A percentile compares a stretch with the other conserved stretches of the same genome.
Evolutionary conservation across 64 coral and sea anemone genomes (phyloP).

Genomic region (Acropora tenuis): DNA sequence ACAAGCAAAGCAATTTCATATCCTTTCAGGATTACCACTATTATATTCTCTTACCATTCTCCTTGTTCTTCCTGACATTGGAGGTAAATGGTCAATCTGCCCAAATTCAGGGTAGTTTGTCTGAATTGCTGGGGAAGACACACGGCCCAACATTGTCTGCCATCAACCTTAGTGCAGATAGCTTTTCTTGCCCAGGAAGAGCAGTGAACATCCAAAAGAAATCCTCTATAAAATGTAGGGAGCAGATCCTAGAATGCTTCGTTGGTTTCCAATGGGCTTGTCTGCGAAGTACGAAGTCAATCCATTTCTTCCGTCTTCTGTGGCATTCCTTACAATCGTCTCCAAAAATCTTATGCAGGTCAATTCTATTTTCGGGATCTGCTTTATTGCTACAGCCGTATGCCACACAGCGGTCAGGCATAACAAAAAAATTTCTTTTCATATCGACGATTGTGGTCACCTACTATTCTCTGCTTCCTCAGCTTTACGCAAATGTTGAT

Average conservation of each 20-base stretch:
- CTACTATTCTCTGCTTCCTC: not conserved
- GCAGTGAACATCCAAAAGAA: not conserved
- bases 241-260: not conserved
- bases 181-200: not conserved
- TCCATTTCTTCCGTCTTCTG: not conserved
- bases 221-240: not conserved
- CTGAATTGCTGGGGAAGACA: slow-evolving; percentile 5
- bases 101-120: not conserved
- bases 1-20: not conserved
- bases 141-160: not conserved
- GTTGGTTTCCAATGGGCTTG: not conserved
- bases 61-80: too few species aligned
- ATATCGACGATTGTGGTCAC: not conserved
- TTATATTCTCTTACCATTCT: not conserved
- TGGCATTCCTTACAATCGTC: not conserved
- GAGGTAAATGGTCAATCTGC: not conserved
- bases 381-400: not conserved
- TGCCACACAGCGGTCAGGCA: not conserved
- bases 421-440: not conserved
- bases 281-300: not conserved
- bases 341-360: not conserved
- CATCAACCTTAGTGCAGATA: not conserved
- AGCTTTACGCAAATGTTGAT: not conserved
- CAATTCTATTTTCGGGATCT: not conserved
- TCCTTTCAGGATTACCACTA: not conserved